These are phyloP conservation scores for Trematocara zebra DNA, from an alignment of 2,113 vertebrate genomes.

Conservation along the genomic window DNA sequence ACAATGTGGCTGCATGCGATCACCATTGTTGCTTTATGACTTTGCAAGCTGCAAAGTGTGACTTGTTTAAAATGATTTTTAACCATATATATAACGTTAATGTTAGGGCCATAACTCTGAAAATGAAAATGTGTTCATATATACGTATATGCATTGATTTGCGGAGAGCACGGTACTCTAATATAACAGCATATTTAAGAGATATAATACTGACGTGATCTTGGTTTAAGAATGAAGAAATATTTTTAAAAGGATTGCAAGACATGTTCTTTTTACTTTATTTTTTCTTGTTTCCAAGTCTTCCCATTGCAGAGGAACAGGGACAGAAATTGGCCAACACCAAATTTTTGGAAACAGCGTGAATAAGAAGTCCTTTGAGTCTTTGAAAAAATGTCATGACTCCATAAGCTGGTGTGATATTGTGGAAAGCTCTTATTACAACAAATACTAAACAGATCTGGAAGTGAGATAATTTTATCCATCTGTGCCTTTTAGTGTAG, in stretches of 20 bases:
- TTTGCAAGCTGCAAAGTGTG: not conserved
- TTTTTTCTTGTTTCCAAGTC: not conserved
- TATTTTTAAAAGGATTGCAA: fast-evolving
- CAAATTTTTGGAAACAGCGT: not conserved
- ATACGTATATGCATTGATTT: not conserved
- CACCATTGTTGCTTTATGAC: not conserved
- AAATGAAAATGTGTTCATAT: not conserved
- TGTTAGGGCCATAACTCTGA: not conserved
- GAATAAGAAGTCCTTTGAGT: not conserved
- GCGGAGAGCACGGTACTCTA: not conserved
- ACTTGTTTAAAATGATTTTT: not conserved
- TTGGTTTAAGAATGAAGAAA: not conserved
- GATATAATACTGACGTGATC: not conserved
- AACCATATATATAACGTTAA: not conserved
- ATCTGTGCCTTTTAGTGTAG: not conserved
- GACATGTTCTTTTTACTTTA: not conserved
- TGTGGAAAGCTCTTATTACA: not conserved
- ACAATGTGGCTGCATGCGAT: not conserved
- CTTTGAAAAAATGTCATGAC: not conserved
- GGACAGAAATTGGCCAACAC: not conserved
- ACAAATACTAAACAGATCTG: not conserved
- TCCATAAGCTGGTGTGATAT: not conserved
- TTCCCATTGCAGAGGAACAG: not conserved
- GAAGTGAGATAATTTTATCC: not conserved
- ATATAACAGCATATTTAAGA: not conserved